Evolutionary conservation across 2,797 vertebrate species (phyloP), one percentile per base, ranked within the genome.

Genomic region (Hydrolagus colliei): DNA sequence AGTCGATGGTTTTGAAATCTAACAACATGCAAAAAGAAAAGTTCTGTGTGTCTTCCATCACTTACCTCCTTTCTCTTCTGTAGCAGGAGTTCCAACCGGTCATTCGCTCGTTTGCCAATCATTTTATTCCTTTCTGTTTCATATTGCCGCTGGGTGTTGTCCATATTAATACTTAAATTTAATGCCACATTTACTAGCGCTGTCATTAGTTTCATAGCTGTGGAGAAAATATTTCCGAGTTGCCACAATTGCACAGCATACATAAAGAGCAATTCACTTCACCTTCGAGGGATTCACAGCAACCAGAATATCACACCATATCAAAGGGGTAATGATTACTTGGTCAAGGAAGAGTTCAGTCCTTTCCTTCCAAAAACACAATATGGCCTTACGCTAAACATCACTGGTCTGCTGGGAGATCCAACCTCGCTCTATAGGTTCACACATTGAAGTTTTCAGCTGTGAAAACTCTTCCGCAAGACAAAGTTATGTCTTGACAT

Each of bases 201-300:
- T 22, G 98, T 99, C 98, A 99, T 99, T 91, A 99, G 93, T 90
- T 99, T 99, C 98, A 99, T 99, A 90, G 97, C 98, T 98, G 90
- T 77, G 86, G 88, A 87, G 87, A 10, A 52, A 35, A 59, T 16
- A 86, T n/a, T 11, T 27, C 62, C 16, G 7, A 4, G 18, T n/a
- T 9, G 80, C 16, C 14, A 18, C 22, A 9, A 27, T 74, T 86
- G 52, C 61, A 63, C 61, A 11, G 62, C 22, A 1, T 32, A 73
- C 16, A 62, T n/a, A 73, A 71, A 10, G 11, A 35, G 16, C 13
- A 71, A 73, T 86, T 86, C n/a, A 63, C 13, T 86, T 22, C 0
- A 5, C 5, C 20, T 41, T 59, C 11, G 27, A 11, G 32, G 61
- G 16, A 7, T 35, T 52, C 41, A 18, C 22, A 27, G 63, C 22